A percentile compares a stretch with the other conserved stretches of the same genome.
These are phyloP conservation scores for Xestia sexstrigata DNA, from an alignment of 2,888 invertebrate genomes.

Conservation along the genomic window DNA sequence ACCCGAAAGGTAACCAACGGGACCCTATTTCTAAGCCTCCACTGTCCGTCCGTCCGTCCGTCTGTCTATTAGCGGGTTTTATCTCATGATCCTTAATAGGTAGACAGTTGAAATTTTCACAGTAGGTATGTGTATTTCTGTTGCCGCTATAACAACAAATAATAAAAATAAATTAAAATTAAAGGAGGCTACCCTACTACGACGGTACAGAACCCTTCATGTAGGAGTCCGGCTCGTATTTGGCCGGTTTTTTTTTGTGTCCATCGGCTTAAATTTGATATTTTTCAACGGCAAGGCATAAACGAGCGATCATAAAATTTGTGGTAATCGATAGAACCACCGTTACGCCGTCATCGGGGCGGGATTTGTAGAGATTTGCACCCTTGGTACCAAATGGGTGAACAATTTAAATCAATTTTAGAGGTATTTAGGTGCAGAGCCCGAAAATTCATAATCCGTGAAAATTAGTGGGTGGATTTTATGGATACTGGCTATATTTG, in stretches of 20 bases:
- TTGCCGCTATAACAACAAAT: no score
- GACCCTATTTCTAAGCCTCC: no score
- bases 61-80: no score
- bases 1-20: no score
- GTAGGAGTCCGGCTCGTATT: no score
- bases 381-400: constrained; percentile 22
- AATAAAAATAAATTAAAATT: no score
- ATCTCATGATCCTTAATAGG: no score
- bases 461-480: constrained; percentile 4
- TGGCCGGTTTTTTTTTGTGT: constrained; percentile 34
- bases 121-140: no score
- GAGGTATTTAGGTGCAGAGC: constrained; percentile 15
- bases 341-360: constrained; percentile 29
- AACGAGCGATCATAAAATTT: constrained; percentile 67
- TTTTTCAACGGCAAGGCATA: constrained; percentile 65
- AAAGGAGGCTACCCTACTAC: no score
- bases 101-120: no score
- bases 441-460: constrained; percentile 26
- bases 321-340: constrained; percentile 65
- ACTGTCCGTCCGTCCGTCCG: no score
- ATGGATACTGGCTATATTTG: not conserved
- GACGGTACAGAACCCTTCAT: no score
- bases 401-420: constrained; percentile 35
- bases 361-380: constrained; percentile 49
- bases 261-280: constrained; percentile 55